A percentile compares a stretch with the other conserved stretches of the same genome.
phyloP scores from a whole-genome alignment of 1,140 invertebrate species.

The Microplitis mediator region DNA sequence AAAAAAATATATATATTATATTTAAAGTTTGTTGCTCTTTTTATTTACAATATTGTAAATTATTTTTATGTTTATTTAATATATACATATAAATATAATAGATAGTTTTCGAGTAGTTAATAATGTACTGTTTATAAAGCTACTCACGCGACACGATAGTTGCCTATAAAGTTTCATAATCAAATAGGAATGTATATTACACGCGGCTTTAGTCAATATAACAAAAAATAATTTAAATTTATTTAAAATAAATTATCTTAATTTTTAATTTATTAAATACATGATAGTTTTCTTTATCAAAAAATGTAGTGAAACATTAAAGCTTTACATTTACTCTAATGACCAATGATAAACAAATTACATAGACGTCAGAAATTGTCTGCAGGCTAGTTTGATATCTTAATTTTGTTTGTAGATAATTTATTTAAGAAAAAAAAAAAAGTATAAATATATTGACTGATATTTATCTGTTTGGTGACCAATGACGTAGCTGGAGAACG shows the following conservation, averaged over 20 bases:
- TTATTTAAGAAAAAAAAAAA: too few species aligned
- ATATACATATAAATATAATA: not conserved
- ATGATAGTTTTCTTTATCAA: too few species aligned
- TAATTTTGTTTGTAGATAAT: too few species aligned
- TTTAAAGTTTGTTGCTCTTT: too few species aligned
- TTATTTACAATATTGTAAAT: too few species aligned
- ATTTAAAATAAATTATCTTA: not conserved
- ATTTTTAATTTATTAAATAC: not conserved
- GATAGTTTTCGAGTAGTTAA: not conserved
- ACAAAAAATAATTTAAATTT: not conserved
- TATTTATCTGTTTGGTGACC: conserved; percentile 5
- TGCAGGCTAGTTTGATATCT: too few species aligned
- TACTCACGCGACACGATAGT: conserved; percentile 10
- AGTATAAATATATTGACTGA: too few species aligned
- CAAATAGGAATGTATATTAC: conserved; percentile 3
- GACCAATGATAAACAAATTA: too few species aligned
- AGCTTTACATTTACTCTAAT: too few species aligned
- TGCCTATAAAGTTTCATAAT: conserved; percentile 4
- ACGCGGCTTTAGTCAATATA: not conserved
- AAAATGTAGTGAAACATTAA: too few species aligned
- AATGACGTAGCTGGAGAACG: conserved; percentile 33
- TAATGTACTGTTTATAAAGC: not conserved
- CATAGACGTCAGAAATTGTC: too few species aligned
- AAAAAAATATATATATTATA: conserved; percentile 17
- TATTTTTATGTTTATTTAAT: not conserved